Percentiles rank a stretch among this genome's conserved stretches.
phyloP scores from a whole-genome alignment of 37 sponge, comb jelly and placozoan species.

The Hormiphora californensis region DNA sequence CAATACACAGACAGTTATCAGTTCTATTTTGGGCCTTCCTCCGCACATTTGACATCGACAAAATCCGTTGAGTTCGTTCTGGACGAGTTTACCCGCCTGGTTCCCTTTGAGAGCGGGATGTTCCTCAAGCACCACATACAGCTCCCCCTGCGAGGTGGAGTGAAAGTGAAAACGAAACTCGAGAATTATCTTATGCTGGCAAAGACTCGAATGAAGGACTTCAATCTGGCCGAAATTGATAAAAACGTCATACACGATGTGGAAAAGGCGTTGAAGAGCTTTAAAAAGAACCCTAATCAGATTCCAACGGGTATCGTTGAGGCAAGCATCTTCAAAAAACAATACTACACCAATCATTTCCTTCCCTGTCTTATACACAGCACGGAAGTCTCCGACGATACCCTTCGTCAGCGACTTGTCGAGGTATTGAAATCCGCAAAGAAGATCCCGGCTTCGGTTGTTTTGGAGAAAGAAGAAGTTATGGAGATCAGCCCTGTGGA shows the following conservation, averaged over 20 bases:
- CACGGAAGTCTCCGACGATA: not conserved
- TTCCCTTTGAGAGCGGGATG: constrained; percentile 10
- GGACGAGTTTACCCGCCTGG: not conserved
- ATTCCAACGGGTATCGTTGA: constrained; percentile 12
- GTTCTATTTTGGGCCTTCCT: not conserved
- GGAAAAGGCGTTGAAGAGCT: not conserved
- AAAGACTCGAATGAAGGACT: constrained; percentile 32
- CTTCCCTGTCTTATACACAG: not conserved
- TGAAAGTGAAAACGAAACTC: constrained; percentile 8
- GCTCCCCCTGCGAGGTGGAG: constrained; percentile 27
- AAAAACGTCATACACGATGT: constrained; percentile 37
- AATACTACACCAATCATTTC: constrained; percentile 48
- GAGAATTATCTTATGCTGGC: constrained; percentile 22
- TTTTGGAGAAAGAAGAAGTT: not conserved
- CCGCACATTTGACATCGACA: not conserved
- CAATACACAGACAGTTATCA: constrained; percentile 1
- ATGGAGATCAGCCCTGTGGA: not conserved
- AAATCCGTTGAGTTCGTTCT: constrained; percentile 39
- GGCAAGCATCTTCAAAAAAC: constrained; percentile 52
- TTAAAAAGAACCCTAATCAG: constrained; percentile 17
- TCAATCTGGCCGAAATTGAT: constrained; percentile 28
- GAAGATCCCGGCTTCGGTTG: constrained; percentile 23
- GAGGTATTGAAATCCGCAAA: not conserved
- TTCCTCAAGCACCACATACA: constrained; percentile 44
- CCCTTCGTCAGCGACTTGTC: not conserved